Percentiles rank a stretch among this genome's conserved stretches.
These are phyloP conservation scores for Sthenelais limicola DNA, from an alignment of 2,888 invertebrate genomes.

Conservation along the genomic window DNA sequence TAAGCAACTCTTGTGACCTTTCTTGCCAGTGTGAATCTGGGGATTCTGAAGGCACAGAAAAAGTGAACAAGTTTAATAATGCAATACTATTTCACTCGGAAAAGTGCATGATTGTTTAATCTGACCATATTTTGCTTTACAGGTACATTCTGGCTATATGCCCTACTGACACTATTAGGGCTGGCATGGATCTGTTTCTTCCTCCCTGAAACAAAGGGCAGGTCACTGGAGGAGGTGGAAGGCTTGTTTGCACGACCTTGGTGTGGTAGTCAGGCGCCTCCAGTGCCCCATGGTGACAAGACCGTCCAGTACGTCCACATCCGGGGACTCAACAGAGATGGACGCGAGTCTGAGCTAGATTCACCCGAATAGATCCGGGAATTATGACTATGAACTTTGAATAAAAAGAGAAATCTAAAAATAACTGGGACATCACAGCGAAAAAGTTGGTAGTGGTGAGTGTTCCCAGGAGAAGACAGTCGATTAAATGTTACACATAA, in stretches of 20 bases:
- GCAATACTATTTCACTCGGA: too few relatives aligned
- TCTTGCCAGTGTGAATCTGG: too few relatives aligned
- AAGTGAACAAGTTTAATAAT: too few relatives aligned
- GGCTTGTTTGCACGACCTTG: conserved; percentile 71
- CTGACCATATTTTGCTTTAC: conserved; percentile 44
- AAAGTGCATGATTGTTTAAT: too few relatives aligned
- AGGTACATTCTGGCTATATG: conserved; percentile 76
- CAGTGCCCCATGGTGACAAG: conserved; percentile 62
- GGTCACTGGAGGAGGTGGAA: conserved; percentile 75
- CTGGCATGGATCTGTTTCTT: conserved; percentile 71
- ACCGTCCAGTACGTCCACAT: conserved; percentile 74
- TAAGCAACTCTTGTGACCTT: too few relatives aligned
- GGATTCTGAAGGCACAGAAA: too few relatives aligned
- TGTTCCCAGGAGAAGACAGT: too few relatives aligned
- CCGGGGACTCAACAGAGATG: conserved; percentile 72
- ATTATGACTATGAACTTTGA: background rate
- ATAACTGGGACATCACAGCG: too few relatives aligned
- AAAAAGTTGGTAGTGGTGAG: too few relatives aligned
- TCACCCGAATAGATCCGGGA: conserved; percentile 35
- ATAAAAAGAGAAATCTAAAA: background rate
- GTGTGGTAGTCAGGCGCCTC: conserved; percentile 56
- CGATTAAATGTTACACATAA: too few relatives aligned
- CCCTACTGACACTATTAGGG: conserved; percentile 71
- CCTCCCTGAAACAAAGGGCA: conserved; percentile 76
- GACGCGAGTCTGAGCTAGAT: conserved; percentile 68